These are phyloP conservation scores for Aphelenchoides fujianensis DNA, from an alignment of 1,140 invertebrate genomes.

Conservation along the genomic window DNA sequence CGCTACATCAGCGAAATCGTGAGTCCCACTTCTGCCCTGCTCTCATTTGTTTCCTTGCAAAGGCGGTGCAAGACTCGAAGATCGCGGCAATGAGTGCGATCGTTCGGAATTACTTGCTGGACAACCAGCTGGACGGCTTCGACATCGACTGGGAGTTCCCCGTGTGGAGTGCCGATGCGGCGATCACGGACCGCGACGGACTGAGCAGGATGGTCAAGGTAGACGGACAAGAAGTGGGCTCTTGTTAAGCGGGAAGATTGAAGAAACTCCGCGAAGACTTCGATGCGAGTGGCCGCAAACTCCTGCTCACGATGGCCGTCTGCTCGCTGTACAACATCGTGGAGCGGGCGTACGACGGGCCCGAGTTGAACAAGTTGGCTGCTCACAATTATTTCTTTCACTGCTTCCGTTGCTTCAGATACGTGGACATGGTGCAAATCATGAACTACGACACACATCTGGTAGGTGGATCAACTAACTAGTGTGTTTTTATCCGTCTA, in stretches of 20 bases:
- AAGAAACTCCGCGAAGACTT: constrained; percentile 32
- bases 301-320: constrained; percentile 41
- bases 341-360: constrained; percentile 37
- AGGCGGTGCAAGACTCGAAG: constrained; percentile 31
- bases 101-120: constrained; percentile 29
- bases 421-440: constrained; percentile 48
- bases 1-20: constrained; percentile 33
- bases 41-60: constrained; percentile 14
- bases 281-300: not conserved
- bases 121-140: constrained; percentile 43
- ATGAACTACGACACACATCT: constrained; percentile 57
- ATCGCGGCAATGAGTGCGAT: constrained; percentile 15
- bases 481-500: no score
- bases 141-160: constrained; percentile 57
- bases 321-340: constrained; percentile 43
- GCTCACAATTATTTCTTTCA: not conserved
- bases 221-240: not conserved
- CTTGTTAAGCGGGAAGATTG: no score
- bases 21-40: constrained; percentile 10
- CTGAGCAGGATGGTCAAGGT: constrained; percentile 39
- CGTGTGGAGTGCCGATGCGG: constrained; percentile 40
- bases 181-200: constrained; percentile 30
- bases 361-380: constrained; percentile 37
- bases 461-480: no score
- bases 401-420: constrained; percentile 29